Evolutionary conservation across 2,113 vertebrate genomes (phyloP), one percentile per base, ranked within the genome.

Genomic region (Microcebus jonahi): DNA sequence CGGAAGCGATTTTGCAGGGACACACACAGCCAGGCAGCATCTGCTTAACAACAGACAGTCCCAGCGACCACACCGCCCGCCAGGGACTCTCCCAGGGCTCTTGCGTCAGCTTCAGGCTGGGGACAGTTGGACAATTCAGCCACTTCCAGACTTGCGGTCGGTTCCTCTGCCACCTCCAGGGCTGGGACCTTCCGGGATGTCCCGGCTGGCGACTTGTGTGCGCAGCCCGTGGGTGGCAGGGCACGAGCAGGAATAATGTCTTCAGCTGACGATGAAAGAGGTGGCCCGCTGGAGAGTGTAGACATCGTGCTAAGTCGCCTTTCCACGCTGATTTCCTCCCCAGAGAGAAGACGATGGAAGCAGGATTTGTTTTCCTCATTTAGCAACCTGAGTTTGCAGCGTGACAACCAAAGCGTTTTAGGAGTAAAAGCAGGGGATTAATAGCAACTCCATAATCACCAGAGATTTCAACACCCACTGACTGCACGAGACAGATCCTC

Each of bases 131-230:
- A 92, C 85, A 48, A 81, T 53, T 39, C 17, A 67, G 85, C 63
- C 91, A 55, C 85, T 94, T 90, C 39, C 75, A 81, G 86, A 45
- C 48, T 92, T 81, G 23, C 76, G 77, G 89, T 39, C 45, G 81
- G 79, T 59, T 68, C 50, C 1, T 81, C 92, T 70, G 55, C 65
- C 84, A 97, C 81, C 95, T 83, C 31, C 85, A 7, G 0, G 1
- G 61, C 77, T 79, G 77, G 55, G 18, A 87, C 67, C 87, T 80
- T 31, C 73, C 39, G 50, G n/a, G 94, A 85, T 87, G 70, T 39
- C 39, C 39, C 39, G 31, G 2, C 0, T 4, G 31, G 91, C 18
- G 53, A 59, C 39, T 88, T 57, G 20, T 45, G 34, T 53, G 55
- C 59, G 42, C 83, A 81, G 87, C 23, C 65, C 73, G 36, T 8